These are phyloP conservation scores for Rhinatrema bivittatum DNA, from an alignment of 2,797 vertebrate genomes.

Conservation along the genomic window DNA sequence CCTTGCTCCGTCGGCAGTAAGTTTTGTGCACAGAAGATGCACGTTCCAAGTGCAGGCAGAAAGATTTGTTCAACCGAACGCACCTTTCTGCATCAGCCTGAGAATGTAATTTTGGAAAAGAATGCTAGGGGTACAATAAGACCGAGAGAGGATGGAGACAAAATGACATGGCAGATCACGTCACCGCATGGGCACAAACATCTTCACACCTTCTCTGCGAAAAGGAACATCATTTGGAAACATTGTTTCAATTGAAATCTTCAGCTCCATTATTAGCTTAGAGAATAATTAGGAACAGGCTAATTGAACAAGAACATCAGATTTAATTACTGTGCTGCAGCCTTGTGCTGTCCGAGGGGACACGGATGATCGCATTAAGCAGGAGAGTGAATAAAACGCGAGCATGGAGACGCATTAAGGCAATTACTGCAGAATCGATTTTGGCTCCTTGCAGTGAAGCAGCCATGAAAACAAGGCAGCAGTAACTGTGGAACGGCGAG, in stretches of 20 bases:
- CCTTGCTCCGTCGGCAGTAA: no score
- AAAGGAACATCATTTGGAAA: constrained; percentile 6
- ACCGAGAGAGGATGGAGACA: background rate
- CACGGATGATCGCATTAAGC: no score
- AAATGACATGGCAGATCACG: no score
- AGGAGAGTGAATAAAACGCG: constrained; percentile 18
- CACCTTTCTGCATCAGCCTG: no score
- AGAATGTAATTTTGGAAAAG: background rate
- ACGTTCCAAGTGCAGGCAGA: no score
- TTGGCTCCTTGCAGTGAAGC: constrained; percentile 4
- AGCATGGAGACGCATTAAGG: constrained; percentile 5
- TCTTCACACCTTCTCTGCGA: no score
- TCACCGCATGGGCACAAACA: no score
- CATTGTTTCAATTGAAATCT: constrained; percentile 10
- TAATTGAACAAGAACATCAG: constrained; percentile 32
- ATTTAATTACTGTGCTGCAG: constrained; percentile 8
- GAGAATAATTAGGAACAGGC: constrained; percentile 26
- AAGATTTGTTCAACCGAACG: no score
- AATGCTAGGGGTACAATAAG: no score
- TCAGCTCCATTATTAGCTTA: constrained; percentile 29
- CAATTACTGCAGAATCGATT: background rate
- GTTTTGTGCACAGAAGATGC: no score
- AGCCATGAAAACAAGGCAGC: background rate
- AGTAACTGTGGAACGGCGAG: no score
- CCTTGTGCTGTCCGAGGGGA: constrained; percentile 5